Evolutionary conservation across 2,113 vertebrate genomes (phyloP), one percentile per base, ranked within the genome.

Genomic region (Myxocyprinus asiaticus): DNA sequence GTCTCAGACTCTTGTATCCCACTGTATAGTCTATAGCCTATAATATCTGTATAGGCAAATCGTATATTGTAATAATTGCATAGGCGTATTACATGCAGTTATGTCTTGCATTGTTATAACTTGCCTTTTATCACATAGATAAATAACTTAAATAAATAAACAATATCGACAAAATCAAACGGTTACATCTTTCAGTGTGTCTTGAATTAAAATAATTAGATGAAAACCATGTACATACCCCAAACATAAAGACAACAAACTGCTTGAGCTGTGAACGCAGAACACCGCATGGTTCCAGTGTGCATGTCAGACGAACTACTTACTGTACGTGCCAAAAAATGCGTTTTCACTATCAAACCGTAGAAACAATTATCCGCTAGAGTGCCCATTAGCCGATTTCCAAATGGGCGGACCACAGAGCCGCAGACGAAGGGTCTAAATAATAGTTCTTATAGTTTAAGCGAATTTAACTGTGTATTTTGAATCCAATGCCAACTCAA

Each of bases 181-280:
- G 22, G 22, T 3, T 33, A 33, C 22, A 33, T 33, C 22, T 33
- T 33, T 33, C 22, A 33, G 22, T 33, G 22, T 33, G 22, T 33
- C 22, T 33, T 33, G 1, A 22, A 53, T 42, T 11, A 53, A 9
- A 3, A 43, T 55, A n/a, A 71, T 11, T 44, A 11, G 58, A 15
- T 4, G 6, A 56, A 43, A 2, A 74, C n/a, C 0, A 17, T n/a
- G 5, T 42, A 80, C 79, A 61, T 45, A 80, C 79, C 79, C 17
- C 71, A 80, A 8, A 67, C 12, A 62, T 17, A 80, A 7, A 80
- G 79, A 7, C 44, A 53, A 53, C 22, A 67, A 7, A 80, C 12
- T 33, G 22, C 22, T 1, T 33, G 22, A 71, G 66, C 50, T 42
- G 63, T 58, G 53, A 66, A 48, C 45, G 48, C 59, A 45, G 33